A percentile compares a stretch with the other conserved stretches of the same genome.
Conservation (phyloP, 64 coral and sea anemone genomes). For the Actinia tenebrosa region DNA sequence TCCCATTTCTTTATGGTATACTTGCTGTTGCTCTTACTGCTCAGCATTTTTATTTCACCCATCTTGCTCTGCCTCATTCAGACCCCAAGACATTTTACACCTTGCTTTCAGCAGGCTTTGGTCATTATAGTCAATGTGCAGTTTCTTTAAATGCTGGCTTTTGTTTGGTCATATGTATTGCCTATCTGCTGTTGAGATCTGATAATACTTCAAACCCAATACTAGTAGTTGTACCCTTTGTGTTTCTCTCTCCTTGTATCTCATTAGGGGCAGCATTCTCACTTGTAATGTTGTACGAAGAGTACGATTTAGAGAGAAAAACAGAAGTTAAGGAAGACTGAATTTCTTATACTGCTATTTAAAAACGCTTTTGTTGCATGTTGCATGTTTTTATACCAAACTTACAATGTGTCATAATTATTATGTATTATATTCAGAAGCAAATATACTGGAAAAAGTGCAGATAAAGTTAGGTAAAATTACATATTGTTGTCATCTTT, state of each 20-base stretch:
- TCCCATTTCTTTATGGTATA: slow-evolving; percentile 17
- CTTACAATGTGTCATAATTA: no score
- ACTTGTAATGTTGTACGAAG: slow-evolving; percentile 53
- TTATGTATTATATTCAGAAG: no score
- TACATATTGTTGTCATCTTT: no score
- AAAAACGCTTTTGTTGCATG: no score
- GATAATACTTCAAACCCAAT: background rate
- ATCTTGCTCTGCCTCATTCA: slow-evolving; percentile 20
- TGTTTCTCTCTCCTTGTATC: slow-evolving; percentile 19
- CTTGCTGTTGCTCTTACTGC: slow-evolving; percentile 11
- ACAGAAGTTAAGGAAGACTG: background rate
- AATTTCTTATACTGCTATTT: no score
- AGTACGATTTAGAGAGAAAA: slow-evolving; percentile 18
- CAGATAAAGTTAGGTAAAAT: no score
- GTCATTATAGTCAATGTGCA: slow-evolving; percentile 22
- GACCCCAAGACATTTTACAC: slow-evolving; percentile 4
- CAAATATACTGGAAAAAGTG: no score
- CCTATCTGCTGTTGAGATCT: slow-evolving; percentile 35
- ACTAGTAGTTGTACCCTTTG: slow-evolving; percentile 31
- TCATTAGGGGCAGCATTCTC: slow-evolving; percentile 45
- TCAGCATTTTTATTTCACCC: slow-evolving; percentile 48
- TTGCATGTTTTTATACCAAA: no score
- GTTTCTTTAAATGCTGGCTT: slow-evolving; percentile 35
- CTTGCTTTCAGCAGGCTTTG: slow-evolving; percentile 39
- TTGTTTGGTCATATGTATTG: slow-evolving; percentile 41